These are phyloP conservation scores for Embiotoca jacksoni DNA, from an alignment of 2,113 vertebrate genomes.

Conservation along the genomic window DNA sequence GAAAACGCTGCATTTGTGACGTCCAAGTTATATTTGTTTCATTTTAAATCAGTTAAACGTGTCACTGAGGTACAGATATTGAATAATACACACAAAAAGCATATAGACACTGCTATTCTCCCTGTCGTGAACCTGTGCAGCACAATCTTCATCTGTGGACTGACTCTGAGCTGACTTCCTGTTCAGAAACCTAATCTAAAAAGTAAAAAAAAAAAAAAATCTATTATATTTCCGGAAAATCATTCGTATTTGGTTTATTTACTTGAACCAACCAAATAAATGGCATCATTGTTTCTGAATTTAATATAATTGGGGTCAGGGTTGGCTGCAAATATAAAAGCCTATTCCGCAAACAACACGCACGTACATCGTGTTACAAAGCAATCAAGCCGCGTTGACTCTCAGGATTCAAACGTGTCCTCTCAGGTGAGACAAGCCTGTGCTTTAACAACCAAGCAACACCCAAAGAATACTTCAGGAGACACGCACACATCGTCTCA, in stretches of 20 bases:
- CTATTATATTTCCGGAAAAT: slow-evolving; percentile 27
- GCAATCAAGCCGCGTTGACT: slow-evolving; percentile 39
- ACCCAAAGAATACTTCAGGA: slow-evolving; percentile 8
- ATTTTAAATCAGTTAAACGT: neutral
- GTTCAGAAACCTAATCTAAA: neutral
- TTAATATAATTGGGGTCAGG: slow-evolving; percentile 41
- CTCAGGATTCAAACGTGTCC: slow-evolving; percentile 43
- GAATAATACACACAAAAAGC: neutral
- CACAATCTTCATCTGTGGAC: neutral
- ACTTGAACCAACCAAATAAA: slow-evolving; percentile 32
- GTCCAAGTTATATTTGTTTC: slow-evolving; percentile 18
- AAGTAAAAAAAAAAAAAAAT: neutral
- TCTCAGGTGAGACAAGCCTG: slow-evolving; percentile 46
- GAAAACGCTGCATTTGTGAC: slow-evolving; percentile 19
- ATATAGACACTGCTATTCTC: slow-evolving; percentile 20
- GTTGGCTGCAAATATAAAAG: slow-evolving; percentile 33
- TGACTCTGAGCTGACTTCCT: neutral
- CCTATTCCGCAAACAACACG: slow-evolving; percentile 45
- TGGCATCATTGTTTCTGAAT: slow-evolving; percentile 18
- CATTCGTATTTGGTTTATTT: slow-evolving; percentile 27
- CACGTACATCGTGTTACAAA: slow-evolving; percentile 34
- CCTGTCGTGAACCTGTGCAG: slow-evolving; percentile 12
- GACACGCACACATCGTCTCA: neutral
- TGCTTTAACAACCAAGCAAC: slow-evolving; percentile 12
- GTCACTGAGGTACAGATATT: no score